Evolutionary conservation across 2,888 invertebrate genomes (phyloP), one percentile per base, ranked within the genome.

Genomic region (Drosophila lacicola): DNA sequence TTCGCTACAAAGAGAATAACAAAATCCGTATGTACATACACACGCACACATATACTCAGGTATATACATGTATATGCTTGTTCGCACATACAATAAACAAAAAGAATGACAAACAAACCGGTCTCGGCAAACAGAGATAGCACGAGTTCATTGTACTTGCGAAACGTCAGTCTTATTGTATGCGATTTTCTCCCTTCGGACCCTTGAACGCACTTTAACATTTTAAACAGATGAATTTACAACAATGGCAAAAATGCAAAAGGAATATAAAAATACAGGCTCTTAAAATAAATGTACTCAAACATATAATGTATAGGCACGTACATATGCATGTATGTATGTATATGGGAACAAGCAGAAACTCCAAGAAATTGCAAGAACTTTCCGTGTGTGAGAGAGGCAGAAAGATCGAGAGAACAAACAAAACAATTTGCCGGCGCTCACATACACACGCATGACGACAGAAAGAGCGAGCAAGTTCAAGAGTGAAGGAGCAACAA

Each of bases 131-230:
- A 75, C 50, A 79, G 62, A 73, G 70, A 75, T 57, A 47, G 58
- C 58, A 51, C 34, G 56, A 70, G 82, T 87, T 87, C 85, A 88
- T 67, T 82, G 82, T 57, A 78, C 88, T 67, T 64, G 60, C 50
- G 44, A 77, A 69, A 50, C 36, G 37, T 47, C 55, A 51, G 41
- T 55, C 34, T 55, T 39, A 17, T 17, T 51, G 36, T 14, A 51
- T 69, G 58, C 42, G 21, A 33, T 63, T 60, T 58, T 54, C 46
- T 37, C 19, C 4, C n/a, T 34, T 14, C 19, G 34, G 11, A 9
- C 14, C 5, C 11, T 11, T 42, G 5, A 4, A 54, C 19, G 25
- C 41, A 49, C n/a, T 33, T 67, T 67, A 72, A 39, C 57, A 73
- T 63, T 63, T 63, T n/a, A 44, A 44, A 33, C 33, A 55, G 51